Evolutionary conservation across 2,113 vertebrate genomes (phyloP).

Genomic region (Mastomys coucha): DNA sequence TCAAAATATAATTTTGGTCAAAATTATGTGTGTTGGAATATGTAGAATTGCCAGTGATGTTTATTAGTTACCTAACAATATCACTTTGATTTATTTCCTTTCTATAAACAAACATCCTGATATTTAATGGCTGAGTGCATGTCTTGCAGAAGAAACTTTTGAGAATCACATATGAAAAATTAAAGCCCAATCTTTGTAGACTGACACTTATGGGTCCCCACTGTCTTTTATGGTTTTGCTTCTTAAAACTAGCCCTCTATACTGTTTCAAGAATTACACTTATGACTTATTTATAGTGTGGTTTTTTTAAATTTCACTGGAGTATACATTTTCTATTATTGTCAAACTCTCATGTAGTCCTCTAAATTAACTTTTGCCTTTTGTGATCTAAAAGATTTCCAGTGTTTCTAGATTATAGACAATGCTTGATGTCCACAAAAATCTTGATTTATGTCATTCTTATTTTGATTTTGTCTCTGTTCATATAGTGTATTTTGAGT

Average conservation of each 20-base stretch:
- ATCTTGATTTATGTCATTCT: background rate
- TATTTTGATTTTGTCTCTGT: background rate
- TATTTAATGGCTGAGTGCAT: background rate
- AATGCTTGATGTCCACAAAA: background rate
- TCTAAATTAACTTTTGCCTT: background rate
- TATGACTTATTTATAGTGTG: rapidly evolving
- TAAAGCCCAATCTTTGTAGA: background rate
- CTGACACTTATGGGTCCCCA: too few relatives aligned
- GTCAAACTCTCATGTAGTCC: background rate
- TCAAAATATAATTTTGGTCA: background rate
- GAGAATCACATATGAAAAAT: background rate
- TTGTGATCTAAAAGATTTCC: background rate
- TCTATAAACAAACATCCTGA: background rate
- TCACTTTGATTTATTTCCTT: background rate
- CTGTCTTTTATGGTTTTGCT: background rate
- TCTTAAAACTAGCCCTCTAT: background rate
- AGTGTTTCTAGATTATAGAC: background rate
- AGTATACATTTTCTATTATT: background rate
- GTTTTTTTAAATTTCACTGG: background rate
- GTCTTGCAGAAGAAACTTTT: background rate
- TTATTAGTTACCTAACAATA: background rate
- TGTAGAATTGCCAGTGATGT: background rate
- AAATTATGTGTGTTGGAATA: background rate
- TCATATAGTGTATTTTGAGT: background rate
- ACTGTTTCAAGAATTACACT: background rate